Evolutionary conservation across 2,797 vertebrate genomes (phyloP), one percentile per base, ranked within the genome.

Genomic region (Champsocephalus gunnari): DNA sequence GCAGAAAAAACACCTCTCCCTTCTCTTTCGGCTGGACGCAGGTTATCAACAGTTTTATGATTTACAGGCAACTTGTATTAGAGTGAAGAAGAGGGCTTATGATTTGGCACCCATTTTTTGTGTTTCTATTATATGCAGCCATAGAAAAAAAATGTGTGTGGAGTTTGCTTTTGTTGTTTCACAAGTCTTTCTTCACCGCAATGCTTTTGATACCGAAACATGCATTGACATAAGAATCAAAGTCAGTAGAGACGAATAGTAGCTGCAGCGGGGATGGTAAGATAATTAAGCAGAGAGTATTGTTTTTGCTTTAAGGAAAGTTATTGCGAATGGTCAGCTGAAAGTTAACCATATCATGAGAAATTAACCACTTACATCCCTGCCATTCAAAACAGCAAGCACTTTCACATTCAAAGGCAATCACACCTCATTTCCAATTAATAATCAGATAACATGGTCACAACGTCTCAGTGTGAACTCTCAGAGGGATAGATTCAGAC

Each of bases 401-500:
- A 32, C 66, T 78, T n/a, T 62, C 63, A 62, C 48, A 28, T 64
- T 57, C 24, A 14, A 64, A 32, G 14, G 34, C 38, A 68, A 54
- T 73, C 51, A 47, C 66, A 76, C 53, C 57, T 75, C 16, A 51
- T 70, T 68, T 68, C 45, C 67, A 19, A 24, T 70, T 68, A 64
- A 65, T 79, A 72, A 73, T 80, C 59, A 69, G 16, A 73, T 10
- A 21, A 21, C 44, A 19, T 45, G 64, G 53, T 64, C 54, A 48
- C 24, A 34, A 51, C 8, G 9, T 75, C n/a, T 57, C 56, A 12
- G 51, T 66, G 64, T 76, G 61, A 81, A 38, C 50, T 28, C 64
- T 80, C 58, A 47, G 50, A 66, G 11, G 12, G 62, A 50, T 41
- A 67, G 63, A 78, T 71, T 68, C 51, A 78, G 57, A 67, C 54